Conservation (phyloP, 2,113 vertebrate genomes). For the Dicrurus megarhynchus region DNA sequence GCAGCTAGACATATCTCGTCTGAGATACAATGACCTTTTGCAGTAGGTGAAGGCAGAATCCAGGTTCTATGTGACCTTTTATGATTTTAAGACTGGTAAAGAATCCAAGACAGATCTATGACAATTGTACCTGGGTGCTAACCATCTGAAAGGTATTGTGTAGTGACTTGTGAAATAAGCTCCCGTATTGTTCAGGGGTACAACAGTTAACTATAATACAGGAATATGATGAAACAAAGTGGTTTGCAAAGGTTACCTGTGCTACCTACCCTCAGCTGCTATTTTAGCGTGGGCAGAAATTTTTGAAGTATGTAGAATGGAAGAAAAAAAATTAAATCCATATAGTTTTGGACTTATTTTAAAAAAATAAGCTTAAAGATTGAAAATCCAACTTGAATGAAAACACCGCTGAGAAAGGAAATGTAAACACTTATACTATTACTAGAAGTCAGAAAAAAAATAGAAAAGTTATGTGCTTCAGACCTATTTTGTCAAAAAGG, state of each 20-base stretch:
- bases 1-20: neutral
- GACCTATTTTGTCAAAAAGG: neutral
- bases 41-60: neutral
- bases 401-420: neutral
- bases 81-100: neutral
- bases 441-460: neutral
- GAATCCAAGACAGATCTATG: neutral
- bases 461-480: neutral
- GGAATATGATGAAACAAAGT: neutral
- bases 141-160: neutral
- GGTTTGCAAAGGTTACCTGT: neutral
- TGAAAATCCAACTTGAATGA: neutral
- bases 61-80: neutral
- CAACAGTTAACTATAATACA: neutral
- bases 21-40: neutral
- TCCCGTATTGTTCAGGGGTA: neutral
- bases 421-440: neutral
- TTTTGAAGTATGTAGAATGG: neutral
- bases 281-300: neutral
- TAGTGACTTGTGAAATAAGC: neutral
- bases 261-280: neutral
- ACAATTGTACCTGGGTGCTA: neutral
- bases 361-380: neutral
- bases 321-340: neutral
- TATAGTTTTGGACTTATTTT: neutral